These are phyloP conservation scores for Dryadula phaetusa DNA, from an alignment of 2,888 invertebrate genomes.

Conservation along the genomic window DNA sequence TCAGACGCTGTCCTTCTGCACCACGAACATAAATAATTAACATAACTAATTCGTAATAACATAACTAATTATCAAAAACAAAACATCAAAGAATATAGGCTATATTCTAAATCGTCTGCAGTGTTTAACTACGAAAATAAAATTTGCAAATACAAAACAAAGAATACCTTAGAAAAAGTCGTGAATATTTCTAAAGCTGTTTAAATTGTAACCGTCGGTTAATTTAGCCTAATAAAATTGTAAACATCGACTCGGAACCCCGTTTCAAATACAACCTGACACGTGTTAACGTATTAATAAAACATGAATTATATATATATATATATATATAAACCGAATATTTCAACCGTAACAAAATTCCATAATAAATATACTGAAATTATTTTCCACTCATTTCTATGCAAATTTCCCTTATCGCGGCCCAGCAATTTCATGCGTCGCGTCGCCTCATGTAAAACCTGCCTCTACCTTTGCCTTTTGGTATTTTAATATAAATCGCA, in stretches of 20 bases:
- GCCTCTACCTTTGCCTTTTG: constrained; percentile 14
- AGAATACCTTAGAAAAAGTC: not conserved
- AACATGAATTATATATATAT: constrained; percentile 19
- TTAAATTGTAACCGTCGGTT: not conserved
- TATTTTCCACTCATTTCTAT: constrained; percentile 57
- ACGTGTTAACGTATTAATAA: constrained; percentile 23
- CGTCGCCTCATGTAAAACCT: constrained; percentile 15
- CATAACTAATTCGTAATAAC: too few species aligned
- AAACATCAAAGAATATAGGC: too few species aligned
- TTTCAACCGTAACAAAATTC: constrained; percentile 31
- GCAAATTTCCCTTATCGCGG: constrained; percentile 52
- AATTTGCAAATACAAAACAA: not conserved
- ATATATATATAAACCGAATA: not conserved
- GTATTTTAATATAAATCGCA: constrained; percentile 7
- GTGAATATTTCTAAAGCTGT: not conserved
- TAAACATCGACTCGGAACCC: constrained; percentile 8
- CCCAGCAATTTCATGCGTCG: constrained; percentile 41
- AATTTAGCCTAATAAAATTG: not conserved
- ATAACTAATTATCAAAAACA: too few species aligned
- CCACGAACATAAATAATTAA: too few species aligned
- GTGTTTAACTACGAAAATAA: too few species aligned
- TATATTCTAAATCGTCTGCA: too few species aligned
- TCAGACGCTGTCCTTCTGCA: too few species aligned
- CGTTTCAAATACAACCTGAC: constrained; percentile 2
- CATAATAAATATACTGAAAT: constrained; percentile 53